Conservation (phyloP, 2,888 invertebrate genomes). For the Antheraea assamensis region DNA sequence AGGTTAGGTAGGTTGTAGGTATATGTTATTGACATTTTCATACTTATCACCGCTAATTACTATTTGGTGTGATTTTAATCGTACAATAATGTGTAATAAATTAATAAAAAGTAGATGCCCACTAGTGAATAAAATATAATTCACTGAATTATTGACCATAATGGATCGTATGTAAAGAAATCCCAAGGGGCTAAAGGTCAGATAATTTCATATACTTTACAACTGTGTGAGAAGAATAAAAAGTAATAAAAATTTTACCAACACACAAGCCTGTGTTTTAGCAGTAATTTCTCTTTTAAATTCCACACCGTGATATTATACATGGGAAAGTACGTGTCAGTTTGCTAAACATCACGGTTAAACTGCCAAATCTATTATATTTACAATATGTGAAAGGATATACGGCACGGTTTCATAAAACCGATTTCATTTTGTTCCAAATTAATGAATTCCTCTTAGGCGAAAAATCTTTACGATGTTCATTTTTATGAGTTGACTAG, state of each 20-base stretch:
- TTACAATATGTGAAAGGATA: conserved; percentile 7
- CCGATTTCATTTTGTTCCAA: background rate
- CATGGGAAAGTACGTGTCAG: conserved; percentile 11
- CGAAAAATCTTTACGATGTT: background rate
- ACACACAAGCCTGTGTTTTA: no score
- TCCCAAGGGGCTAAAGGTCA: background rate
- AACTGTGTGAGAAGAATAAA: background rate
- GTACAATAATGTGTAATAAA: no score
- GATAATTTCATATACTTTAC: background rate
- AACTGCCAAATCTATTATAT: conserved; percentile 5
- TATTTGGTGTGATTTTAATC: no score
- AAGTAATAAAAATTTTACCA: background rate
- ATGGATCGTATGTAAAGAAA: background rate
- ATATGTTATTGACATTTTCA: no score
- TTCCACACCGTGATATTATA: conserved; percentile 1
- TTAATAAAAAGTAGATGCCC: background rate
- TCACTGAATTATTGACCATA: background rate
- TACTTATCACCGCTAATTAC: no score
- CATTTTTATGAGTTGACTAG: background rate
- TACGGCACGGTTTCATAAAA: conserved; percentile 2
- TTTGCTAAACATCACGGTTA: conserved; percentile 6
- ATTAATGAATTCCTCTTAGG: background rate
- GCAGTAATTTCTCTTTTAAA: background rate
- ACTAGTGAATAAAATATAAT: background rate
- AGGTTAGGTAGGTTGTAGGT: no score